phyloP scores from a whole-genome alignment of 1,140 invertebrate species.

The Gryllus bimaculatus region DNA sequence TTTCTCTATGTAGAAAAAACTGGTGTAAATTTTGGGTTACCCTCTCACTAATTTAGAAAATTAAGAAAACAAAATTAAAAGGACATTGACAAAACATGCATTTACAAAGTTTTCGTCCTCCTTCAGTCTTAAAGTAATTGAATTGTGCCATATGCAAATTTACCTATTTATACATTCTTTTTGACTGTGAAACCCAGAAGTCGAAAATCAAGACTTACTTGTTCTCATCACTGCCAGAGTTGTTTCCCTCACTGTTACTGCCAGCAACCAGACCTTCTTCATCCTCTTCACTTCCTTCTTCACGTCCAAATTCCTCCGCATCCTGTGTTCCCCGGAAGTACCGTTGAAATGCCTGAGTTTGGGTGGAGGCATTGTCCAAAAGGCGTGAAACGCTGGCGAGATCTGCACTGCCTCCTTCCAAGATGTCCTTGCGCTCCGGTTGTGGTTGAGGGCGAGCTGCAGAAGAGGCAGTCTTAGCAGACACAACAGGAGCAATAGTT shows the following conservation, averaged over 20 bases:
- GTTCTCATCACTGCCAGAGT: slow-evolving; percentile 71
- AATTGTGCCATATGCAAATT: too few relatives aligned
- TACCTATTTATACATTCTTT: too few relatives aligned
- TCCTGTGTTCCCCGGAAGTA: slow-evolving; percentile 33
- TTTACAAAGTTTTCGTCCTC: too few relatives aligned
- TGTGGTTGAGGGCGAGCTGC: not conserved
- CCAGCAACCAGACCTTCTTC: slow-evolving; percentile 64
- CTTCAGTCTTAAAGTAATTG: too few relatives aligned
- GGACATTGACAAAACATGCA: too few relatives aligned
- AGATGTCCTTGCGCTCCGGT: slow-evolving; percentile 1
- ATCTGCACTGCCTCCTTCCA: slow-evolving; percentile 34
- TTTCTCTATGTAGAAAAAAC: too few relatives aligned
- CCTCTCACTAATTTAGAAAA: too few relatives aligned
- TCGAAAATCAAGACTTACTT: slow-evolving; percentile 35
- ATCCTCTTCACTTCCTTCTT: slow-evolving; percentile 42
- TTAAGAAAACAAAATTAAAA: too few relatives aligned
- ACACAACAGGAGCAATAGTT: not conserved
- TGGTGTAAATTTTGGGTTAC: too few relatives aligned
- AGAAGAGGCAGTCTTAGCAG: not conserved
- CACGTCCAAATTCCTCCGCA: slow-evolving; percentile 30
- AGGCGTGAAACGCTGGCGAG: slow-evolving; percentile 66
- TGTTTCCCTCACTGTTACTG: slow-evolving; percentile 65
- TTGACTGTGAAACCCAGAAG: too few relatives aligned
- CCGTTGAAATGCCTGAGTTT: slow-evolving; percentile 54
- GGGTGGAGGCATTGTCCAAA: slow-evolving; percentile 67